Percentiles rank a stretch among this genome's conserved stretches.
These are phyloP conservation scores for Rhogogaster chlorosoma DNA, from an alignment of 2,888 invertebrate species.

Conservation along the genomic window DNA sequence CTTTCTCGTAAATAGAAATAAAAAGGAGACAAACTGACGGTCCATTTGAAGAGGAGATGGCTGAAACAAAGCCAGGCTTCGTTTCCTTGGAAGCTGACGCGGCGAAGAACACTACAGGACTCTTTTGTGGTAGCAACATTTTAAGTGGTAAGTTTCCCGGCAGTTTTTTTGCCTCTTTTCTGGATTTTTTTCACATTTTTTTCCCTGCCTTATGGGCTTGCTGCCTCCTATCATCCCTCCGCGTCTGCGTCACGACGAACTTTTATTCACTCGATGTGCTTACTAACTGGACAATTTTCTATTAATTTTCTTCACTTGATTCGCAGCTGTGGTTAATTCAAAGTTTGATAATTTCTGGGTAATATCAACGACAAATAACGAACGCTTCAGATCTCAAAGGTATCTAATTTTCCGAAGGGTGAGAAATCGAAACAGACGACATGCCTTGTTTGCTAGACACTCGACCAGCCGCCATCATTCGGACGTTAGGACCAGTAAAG, in stretches of 20 bases:
- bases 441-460: constrained; percentile 14
- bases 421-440: not conserved
- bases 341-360: not conserved
- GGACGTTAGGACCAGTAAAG: constrained; percentile 41
- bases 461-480: constrained; percentile 22
- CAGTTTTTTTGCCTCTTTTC: constrained; percentile 57
- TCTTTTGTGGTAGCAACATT: constrained; percentile 63
- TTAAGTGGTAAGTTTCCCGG: constrained; percentile 74
- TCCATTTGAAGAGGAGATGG: constrained; percentile 56
- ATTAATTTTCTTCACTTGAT: not conserved
- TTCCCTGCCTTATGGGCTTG: not conserved
- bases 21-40: constrained; percentile 1
- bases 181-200: constrained; percentile 57
- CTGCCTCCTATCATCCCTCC: constrained; percentile 18
- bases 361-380: not conserved
- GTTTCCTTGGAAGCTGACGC: constrained; percentile 65
- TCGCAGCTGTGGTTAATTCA: not conserved
- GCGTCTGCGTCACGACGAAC: not conserved
- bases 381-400: not conserved
- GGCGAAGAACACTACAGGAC: constrained; percentile 58
- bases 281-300: not conserved
- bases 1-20: constrained; percentile 25
- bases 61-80: constrained; percentile 68
- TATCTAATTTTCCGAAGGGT: not conserved
- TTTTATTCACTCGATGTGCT: not conserved